Base-by-base conservation (phyloP, 2,113 vertebrate species). In the Corythaeola cristata region DNA sequence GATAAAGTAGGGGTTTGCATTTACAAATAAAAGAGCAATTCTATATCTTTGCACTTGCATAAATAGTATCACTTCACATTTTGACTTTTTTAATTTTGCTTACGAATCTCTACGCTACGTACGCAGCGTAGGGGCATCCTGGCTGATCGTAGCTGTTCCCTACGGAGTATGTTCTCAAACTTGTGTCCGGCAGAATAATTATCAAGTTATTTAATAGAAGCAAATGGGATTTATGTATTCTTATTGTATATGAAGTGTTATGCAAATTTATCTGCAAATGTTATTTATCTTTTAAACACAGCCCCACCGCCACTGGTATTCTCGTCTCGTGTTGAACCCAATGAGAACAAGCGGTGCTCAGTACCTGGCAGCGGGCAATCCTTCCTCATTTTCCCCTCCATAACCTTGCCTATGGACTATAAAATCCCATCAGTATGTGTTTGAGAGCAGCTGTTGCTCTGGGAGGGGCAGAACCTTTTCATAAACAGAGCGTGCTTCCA, bases 91-190 rank as follows among this genome's bases (percentile, higher is more conserved):
- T 12, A 5, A 5, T 37, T 86, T 94, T 86, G 28, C 67, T 76
- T n/a, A 6, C 44, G 17, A 37, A 49, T 12, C 32, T 83, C 22
- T 49, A 44, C 12, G 37, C 18, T 68, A 0, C 5, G 56, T 22
- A 18, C 0, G 0, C 11, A 12, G 63, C 0, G 3, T 5, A 27
- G 66, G 72, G 69, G 37, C 39, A 39, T 32, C 50, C 11, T 26
- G 50, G 79, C 63, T 74, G 49, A 0, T 2, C 5, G 35, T 14
- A 30, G 59, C 44, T 71, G 18, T 15, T 88, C 67, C 55, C 55
- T 8, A 1, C 33, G 50, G 50, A 71, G 5, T 0, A 6, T 8
- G 22, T 72, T 68, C 66, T 75, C 47, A 7, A 26, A 22, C 73
- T 45, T 32, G 15, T 66, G 15, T 13, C 73, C 63, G 80, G 47